phyloP scores from a whole-genome alignment of 2,113 vertebrate species.

The Centrocercus urophasianus region DNA sequence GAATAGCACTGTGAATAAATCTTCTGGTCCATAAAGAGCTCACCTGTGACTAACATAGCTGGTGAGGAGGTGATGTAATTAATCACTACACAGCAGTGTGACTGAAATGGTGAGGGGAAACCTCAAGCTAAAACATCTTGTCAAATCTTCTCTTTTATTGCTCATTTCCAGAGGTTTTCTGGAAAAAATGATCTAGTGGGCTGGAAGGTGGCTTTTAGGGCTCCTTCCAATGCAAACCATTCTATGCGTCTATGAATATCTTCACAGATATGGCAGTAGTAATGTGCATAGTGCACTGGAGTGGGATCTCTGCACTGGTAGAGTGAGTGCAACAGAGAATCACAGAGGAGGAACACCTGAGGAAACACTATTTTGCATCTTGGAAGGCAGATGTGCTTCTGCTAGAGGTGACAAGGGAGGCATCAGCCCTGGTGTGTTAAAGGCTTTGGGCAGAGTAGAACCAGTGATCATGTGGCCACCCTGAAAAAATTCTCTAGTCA shows the following conservation, averaged over 20 bases:
- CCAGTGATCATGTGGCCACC: neutral
- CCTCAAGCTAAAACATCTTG: neutral
- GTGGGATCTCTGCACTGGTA: fast-evolving
- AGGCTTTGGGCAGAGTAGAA: neutral
- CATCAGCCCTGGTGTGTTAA: neutral
- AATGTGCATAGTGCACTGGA: fast-evolving
- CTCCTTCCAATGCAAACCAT: too few species aligned
- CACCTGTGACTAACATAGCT: neutral
- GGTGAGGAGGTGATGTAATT: neutral
- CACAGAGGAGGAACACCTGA: neutral
- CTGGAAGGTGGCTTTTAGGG: too few species aligned
- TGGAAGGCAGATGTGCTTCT: neutral
- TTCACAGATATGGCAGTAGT: neutral
- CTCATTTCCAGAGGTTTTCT: neutral
- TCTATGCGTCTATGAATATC: neutral
- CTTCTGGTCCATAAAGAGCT: neutral
- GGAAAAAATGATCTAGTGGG: too few species aligned
- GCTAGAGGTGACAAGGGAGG: neutral
- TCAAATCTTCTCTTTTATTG: neutral
- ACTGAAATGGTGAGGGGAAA: neutral
- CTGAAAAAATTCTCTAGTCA: neutral
- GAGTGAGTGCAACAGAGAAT: neutral
- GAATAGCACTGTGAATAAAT: neutral
- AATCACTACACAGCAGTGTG: neutral
- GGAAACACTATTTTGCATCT: neutral